Evolutionary conservation across 2,888 invertebrate species (phyloP), one percentile per base, ranked within the genome.

Genomic region (Drosophila anceps): DNA sequence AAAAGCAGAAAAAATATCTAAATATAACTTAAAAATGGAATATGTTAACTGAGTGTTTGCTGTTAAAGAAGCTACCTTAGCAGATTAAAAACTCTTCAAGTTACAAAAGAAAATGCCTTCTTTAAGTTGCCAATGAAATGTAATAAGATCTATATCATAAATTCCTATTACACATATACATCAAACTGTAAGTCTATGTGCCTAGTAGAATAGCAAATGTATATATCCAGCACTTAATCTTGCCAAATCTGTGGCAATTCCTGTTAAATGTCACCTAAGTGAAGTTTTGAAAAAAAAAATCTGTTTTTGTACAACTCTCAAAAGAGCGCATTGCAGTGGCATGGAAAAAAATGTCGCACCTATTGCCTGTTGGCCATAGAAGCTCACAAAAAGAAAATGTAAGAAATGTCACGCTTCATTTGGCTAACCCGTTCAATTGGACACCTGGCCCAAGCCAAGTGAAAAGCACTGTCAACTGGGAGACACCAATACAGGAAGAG

Each of bases 361-460:
- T 15, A 29, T 44, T 13, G 8, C 7, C 37, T 60, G 27, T 41
- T 57, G 27, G n/a, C 15, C 74, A 66, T 44, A 33, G 37, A 62
- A 74, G 55, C 48, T 35, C 18, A 43, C 18, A 48, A 55, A 64
- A 61, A 54, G 65, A 63, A 84, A 87, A 82, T 84, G 88, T 79
- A 69, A 57, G 89, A 87, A 87, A 87, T 84, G 90, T 87, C 85
- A 89, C 83, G 90, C 74, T 82, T 89, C 82, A 87, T 84, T 89
- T 82, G 77, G 50, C 68, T 82, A 80, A 87, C 73, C 82, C 70
- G 90, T 69, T 84, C 88, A 82, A 84, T 79, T 58, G 80, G 82
- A 84, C 84, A 89, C 84, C 88, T 84, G 89, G 82, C 41, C 37
- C 41, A 63, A 44, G 82, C 60, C 71, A 58, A 76, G 43, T 68